These are phyloP conservation scores for Bursaphelenchus okinawaensis DNA, from an alignment of 2,888 invertebrate species.

Conservation along the genomic window DNA sequence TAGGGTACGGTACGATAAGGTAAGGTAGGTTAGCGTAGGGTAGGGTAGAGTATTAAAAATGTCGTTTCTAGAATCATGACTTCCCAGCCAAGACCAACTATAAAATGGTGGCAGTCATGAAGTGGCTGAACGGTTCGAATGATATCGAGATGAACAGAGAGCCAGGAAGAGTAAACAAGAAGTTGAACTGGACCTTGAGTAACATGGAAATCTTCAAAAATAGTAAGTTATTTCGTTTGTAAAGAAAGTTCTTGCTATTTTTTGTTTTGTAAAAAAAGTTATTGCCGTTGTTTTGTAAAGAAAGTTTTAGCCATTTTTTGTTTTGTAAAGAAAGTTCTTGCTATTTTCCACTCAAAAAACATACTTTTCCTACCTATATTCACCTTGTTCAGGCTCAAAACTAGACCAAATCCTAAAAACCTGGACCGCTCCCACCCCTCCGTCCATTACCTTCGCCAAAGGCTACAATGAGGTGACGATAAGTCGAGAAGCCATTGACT, in stretches of 20 bases:
- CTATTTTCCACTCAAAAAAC: too few species aligned
- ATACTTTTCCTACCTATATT: not conserved
- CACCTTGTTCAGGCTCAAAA: not conserved
- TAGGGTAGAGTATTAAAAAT: too few species aligned
- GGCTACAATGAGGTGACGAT: conserved; percentile 13
- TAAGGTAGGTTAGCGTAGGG: too few species aligned
- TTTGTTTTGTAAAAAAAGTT: too few species aligned
- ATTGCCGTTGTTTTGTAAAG: too few species aligned
- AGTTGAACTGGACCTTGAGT: conserved; percentile 9
- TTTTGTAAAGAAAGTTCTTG: too few species aligned
- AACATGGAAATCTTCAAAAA: conserved; percentile 20
- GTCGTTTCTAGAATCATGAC: conserved; percentile 13
- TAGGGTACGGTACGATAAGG: too few species aligned
- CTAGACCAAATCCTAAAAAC: not conserved
- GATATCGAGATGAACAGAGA: conserved; percentile 11
- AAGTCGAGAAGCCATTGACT: conserved; percentile 13
- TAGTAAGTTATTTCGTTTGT: conserved; percentile 16
- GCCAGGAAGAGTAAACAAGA: conserved; percentile 5
- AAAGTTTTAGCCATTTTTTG: too few species aligned
- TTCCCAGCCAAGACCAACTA: conserved; percentile 9
- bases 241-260: too few species aligned
- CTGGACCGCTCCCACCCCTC: not conserved
- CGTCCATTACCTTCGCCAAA: not conserved
- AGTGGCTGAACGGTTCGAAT: conserved; percentile 17
- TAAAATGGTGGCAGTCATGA: conserved; percentile 15